A percentile compares a stretch with the other conserved stretches of the same genome.
phyloP scores from a whole-genome alignment of 2,888 invertebrate genomes.

The Cephus pulcher region DNA sequence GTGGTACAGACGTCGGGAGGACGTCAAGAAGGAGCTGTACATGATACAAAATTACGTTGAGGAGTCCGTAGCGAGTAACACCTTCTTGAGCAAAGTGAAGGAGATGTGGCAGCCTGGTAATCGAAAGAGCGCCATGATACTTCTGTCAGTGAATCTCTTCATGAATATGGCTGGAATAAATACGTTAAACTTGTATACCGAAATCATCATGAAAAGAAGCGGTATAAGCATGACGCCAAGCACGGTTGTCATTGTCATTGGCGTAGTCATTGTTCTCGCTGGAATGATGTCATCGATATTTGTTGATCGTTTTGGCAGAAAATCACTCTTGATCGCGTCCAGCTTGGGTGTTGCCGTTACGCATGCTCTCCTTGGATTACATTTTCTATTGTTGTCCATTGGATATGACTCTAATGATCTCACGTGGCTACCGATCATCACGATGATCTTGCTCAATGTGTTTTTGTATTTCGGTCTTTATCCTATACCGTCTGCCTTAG shows the following conservation, averaged over 20 bases:
- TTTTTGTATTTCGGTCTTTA: constrained; percentile 48
- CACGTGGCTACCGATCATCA: constrained; percentile 50
- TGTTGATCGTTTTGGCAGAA: constrained; percentile 69
- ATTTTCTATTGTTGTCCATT: constrained; percentile 49
- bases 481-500: constrained; percentile 51
- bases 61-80: neutral
- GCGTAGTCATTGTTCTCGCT: constrained; percentile 67
- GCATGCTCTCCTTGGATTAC: constrained; percentile 47
- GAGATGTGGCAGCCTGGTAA: constrained; percentile 43
- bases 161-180: constrained; percentile 68
- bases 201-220: constrained; percentile 61
- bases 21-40: constrained; percentile 52
- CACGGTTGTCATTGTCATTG: constrained; percentile 67
- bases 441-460: constrained; percentile 34
- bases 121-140: constrained; percentile 63
- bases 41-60: constrained; percentile 50
- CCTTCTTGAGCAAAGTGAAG: neutral
- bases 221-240: constrained; percentile 58
- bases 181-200: constrained; percentile 64
- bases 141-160: constrained; percentile 67
- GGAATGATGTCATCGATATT: constrained; percentile 64
- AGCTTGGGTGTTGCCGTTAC: constrained; percentile 59
- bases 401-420: constrained; percentile 28
- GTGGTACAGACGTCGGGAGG: constrained; percentile 52
- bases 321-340: constrained; percentile 66